Percentiles rank a stretch among this genome's conserved stretches.
Conservation (phyloP, 2,797 vertebrate species). For the Glyptemys insculpta region DNA sequence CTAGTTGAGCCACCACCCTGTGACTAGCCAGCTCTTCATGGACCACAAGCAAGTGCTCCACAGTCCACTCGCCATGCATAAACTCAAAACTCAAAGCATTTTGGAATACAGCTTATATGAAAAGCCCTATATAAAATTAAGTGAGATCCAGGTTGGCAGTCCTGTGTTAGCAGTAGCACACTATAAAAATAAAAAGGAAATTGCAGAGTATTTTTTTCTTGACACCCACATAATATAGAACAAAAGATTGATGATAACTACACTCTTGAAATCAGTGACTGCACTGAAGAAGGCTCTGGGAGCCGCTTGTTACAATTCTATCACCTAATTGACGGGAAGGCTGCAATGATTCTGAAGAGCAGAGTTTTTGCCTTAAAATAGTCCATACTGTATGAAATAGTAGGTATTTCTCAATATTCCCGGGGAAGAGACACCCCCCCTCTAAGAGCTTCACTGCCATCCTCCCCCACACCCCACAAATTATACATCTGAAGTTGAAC, state of each 20-base stretch:
- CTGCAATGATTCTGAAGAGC: neutral
- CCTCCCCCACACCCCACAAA: too few species aligned
- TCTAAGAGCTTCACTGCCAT: too few species aligned
- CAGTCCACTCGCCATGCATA: neutral
- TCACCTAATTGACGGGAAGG: neutral
- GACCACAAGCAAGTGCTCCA: neutral
- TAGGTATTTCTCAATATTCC: neutral
- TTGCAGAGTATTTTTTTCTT: neutral
- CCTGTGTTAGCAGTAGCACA: neutral
- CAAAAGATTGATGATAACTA: neutral
- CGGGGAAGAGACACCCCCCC: neutral
- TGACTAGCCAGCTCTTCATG: neutral
- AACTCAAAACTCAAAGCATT: neutral
- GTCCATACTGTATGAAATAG: neutral
- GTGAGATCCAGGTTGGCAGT: neutral
- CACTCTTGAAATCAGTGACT: neutral
- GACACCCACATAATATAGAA: accelerated
- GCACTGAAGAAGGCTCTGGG: neutral
- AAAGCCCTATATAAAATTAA: neutral
- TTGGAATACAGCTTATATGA: neutral
- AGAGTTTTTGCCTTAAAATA: neutral
- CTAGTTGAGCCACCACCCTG: neutral
- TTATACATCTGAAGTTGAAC: too few species aligned
- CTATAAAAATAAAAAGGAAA: neutral
- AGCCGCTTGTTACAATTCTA: neutral